These are phyloP conservation scores for Aspidiotus rigidus DNA, from an alignment of 2,888 invertebrate species.

Conservation along the genomic window DNA sequence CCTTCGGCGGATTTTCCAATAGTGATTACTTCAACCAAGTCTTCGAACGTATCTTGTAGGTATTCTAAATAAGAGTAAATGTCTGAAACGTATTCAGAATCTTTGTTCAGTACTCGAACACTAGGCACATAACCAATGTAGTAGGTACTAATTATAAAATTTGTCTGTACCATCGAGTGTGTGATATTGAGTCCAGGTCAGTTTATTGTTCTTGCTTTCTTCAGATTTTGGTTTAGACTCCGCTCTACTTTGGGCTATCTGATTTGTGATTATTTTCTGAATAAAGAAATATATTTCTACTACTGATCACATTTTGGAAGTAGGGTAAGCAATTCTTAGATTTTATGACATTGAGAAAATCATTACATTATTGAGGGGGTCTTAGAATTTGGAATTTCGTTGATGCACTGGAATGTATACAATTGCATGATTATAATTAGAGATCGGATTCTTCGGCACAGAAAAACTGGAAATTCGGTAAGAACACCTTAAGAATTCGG, in stretches of 20 bases:
- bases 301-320: too few species aligned
- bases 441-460: too few species aligned
- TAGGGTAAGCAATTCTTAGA: too few species aligned
- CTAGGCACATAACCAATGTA: background rate
- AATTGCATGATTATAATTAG: too few species aligned
- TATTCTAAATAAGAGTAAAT: constrained; percentile 60
- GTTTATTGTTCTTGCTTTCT: constrained; percentile 51
- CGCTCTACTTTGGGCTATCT: background rate
- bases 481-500: too few species aligned
- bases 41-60: constrained; percentile 55
- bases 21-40: constrained; percentile 57
- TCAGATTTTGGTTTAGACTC: constrained; percentile 53
- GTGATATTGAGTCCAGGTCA: constrained; percentile 65
- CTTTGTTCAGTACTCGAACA: too few species aligned
- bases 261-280: constrained; percentile 6
- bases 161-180: constrained; percentile 48
- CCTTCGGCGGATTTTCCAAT: constrained; percentile 66
- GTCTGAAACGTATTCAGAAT: constrained; percentile 44
- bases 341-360: too few species aligned
- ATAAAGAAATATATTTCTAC: background rate
- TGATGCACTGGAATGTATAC: too few species aligned
- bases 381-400: too few species aligned
- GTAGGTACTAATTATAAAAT: background rate
- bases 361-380: too few species aligned
- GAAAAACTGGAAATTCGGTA: too few species aligned